Evolutionary conservation across 2,797 vertebrate genomes (phyloP), one percentile per base, ranked within the genome.

Genomic region (Cheirogaleus major): DNA sequence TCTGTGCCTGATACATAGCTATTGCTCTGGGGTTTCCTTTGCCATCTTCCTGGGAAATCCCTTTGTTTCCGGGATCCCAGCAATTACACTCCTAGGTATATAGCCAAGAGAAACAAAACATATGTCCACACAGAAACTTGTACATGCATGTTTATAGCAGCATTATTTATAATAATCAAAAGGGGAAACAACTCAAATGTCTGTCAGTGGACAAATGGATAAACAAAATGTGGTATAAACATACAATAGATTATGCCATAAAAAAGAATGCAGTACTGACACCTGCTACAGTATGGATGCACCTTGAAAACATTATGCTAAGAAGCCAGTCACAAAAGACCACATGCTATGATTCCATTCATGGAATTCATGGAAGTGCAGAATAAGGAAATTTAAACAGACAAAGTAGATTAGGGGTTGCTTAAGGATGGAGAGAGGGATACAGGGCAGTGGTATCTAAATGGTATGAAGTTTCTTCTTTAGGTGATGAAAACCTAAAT

Each of bases 91-190:
- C 1, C 27, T n/a, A 63, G 3, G 18, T 57, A 72, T 81, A 69
- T 75, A 75, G 48, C n/a, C 32, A 65, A 91, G 45, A 85, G 45
- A 95, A 91, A 91, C 15, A 12, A 95, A 76, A 70, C 35, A 61
- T n/a, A 61, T 45, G 22, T 52, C 45, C 5, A 55, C 20, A 50
- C 3, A 89, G 65, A 55, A 82, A 80, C 23, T 15, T 61, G 13
- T 15, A 27, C 20, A 15, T 52, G 2, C 22, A 30, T 85, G 9
- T 63, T 80, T 67, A 75, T n/a, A 85, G 73, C 65, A 83, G 32
- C 52, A 94, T 32, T 41, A 30, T n/a, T 82, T 52, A 22, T 76
- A 55, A 87, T 48, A 87, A 10, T 8, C 43, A 17, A 30, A 82
- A 87, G 41, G 9, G 41, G 18, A 32, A 59, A 82, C 4, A 73